A percentile compares a stretch with the other conserved stretches of the same genome.
phyloP scores from a whole-genome alignment of 2,113 vertebrate genomes.

The Cyanistes caeruleus region DNA sequence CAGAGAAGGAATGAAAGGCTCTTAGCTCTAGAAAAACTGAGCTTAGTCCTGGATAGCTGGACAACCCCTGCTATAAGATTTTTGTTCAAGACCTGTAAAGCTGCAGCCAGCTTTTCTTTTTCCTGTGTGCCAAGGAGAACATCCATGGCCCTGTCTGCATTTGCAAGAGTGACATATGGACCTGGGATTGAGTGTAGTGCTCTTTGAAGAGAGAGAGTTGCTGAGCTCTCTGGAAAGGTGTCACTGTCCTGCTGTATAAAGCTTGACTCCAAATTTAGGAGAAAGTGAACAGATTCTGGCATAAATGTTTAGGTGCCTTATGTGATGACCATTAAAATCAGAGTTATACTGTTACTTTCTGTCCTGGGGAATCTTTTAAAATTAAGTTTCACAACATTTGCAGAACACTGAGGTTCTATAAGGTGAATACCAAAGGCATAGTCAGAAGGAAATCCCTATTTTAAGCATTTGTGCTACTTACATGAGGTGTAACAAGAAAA shows the following conservation, averaged over 20 bases:
- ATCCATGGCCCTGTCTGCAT: background rate
- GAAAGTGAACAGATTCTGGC: background rate
- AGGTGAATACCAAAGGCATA: background rate
- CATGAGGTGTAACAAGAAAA: background rate
- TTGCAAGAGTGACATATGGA: background rate
- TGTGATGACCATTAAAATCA: background rate
- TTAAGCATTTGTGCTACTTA: background rate
- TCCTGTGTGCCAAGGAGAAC: background rate
- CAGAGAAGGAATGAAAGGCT: background rate
- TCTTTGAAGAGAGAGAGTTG: background rate
- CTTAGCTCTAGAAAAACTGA: background rate
- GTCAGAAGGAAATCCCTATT: background rate
- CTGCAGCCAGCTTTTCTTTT: background rate
- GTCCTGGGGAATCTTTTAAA: background rate
- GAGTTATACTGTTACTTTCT: background rate
- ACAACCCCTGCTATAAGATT: background rate
- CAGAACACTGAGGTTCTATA: background rate
- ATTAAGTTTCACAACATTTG: background rate
- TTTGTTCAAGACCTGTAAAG: background rate
- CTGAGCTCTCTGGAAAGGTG: background rate
- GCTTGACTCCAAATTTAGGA: background rate
- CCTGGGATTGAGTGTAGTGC: background rate
- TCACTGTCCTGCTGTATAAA: background rate
- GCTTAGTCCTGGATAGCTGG: background rate
- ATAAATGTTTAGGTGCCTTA: background rate